Evolutionary conservation across 2,113 vertebrate genomes (phyloP).

Genomic region (Alligator sinensis): DNA sequence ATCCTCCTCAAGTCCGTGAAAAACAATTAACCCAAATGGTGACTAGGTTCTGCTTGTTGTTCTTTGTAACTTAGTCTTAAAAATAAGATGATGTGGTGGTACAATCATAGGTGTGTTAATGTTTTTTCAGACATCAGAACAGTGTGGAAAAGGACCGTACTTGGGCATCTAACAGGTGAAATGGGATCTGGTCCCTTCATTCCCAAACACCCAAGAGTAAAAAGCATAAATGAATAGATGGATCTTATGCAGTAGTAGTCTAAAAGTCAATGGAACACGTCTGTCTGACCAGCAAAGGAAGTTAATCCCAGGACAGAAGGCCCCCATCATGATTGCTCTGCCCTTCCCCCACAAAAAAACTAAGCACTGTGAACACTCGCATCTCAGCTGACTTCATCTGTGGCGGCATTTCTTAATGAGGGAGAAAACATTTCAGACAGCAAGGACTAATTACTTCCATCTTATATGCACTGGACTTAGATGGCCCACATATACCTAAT

Average conservation of each 20-base stretch:
- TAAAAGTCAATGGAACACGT: accelerated
- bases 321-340: background rate
- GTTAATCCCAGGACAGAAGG: background rate
- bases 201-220: too few relatives aligned
- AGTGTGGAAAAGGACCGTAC: too few relatives aligned
- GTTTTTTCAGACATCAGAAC: too few relatives aligned
- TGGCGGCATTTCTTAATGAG: background rate
- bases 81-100: too few relatives aligned
- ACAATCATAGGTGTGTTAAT: too few relatives aligned
- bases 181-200: too few relatives aligned
- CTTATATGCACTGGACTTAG: background rate
- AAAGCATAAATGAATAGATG: background rate
- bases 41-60: too few relatives aligned
- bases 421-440: background rate
- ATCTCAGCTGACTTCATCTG: background rate
- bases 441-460: background rate
- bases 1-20: too few relatives aligned
- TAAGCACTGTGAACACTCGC: background rate
- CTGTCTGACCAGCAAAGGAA: background rate
- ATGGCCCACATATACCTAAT: background rate
- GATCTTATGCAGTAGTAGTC: background rate
- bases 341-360: background rate
- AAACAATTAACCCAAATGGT: too few relatives aligned
- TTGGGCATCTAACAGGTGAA: too few relatives aligned
- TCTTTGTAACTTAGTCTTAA: too few relatives aligned